phyloP scores from a whole-genome alignment of 2,888 invertebrate genomes.

The Microctonus hyperodae region DNA sequence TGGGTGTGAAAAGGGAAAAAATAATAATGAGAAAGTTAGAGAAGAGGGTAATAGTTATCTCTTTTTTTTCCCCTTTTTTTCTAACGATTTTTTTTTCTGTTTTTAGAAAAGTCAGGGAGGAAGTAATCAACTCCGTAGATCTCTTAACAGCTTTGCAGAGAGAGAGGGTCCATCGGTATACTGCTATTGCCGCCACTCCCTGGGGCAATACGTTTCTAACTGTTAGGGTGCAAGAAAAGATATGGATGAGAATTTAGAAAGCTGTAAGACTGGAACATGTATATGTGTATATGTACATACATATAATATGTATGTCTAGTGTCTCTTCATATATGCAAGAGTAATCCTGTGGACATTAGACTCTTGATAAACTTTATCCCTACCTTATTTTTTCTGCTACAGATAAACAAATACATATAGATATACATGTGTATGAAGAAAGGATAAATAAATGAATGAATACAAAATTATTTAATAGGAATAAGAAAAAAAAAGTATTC shows the following conservation, averaged over 20 bases:
- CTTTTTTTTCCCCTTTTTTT: neutral
- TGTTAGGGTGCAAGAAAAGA: slow-evolving; percentile 34
- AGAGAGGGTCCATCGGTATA: neutral
- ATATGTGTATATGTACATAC: neutral
- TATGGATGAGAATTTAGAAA: slow-evolving; percentile 37
- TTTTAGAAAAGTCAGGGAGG: slow-evolving; percentile 25
- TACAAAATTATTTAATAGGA: neutral
- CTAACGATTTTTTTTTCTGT: slow-evolving; percentile 8
- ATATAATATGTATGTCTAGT: neutral
- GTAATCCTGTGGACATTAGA: slow-evolving; percentile 20
- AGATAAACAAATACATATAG: neutral
- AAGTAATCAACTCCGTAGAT: slow-evolving; percentile 43
- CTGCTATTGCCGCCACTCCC: slow-evolving; percentile 31
- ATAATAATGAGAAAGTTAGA: slow-evolving; percentile 16
- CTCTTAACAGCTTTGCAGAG: slow-evolving; percentile 35
- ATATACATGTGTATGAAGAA: neutral
- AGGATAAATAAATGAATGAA: neutral
- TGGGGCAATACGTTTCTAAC: slow-evolving; percentile 37
- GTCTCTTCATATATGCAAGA: slow-evolving; percentile 23
- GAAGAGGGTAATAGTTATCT: slow-evolving; percentile 6
- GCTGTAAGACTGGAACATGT: slow-evolving; percentile 3
- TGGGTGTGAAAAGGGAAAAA: slow-evolving; percentile 7
- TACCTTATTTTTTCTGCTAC: slow-evolving; percentile 17
- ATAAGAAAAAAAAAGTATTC: slow-evolving; percentile 9
- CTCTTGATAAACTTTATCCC: slow-evolving; percentile 18